These are phyloP conservation scores for Phymanthus crucifer DNA, from an alignment of 92 coral and sea anemone genomes.

Conservation along the genomic window DNA sequence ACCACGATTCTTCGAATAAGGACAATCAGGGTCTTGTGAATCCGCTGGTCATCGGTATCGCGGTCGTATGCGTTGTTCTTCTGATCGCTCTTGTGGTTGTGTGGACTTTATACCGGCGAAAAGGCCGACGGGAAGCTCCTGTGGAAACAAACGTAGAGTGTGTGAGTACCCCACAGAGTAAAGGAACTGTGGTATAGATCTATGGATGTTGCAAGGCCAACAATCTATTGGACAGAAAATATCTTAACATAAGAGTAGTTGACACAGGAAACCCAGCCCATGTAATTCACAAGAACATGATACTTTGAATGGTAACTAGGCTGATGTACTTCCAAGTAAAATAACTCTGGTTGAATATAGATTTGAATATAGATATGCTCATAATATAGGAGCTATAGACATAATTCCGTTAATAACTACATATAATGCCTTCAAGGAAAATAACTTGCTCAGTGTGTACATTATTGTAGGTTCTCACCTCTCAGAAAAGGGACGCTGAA, in stretches of 20 bases:
- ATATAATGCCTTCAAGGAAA: too few species aligned
- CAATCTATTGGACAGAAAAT: background rate
- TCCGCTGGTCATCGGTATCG: conserved; percentile 89
- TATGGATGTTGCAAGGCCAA: background rate
- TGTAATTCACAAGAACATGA: background rate
- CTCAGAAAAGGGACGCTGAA: background rate
- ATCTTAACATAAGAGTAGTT: background rate
- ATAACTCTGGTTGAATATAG: background rate
- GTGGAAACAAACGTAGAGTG: conserved; percentile 21
- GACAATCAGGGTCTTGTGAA: conserved; percentile 66
- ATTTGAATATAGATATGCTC: too few species aligned
- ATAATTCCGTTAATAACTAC: too few species aligned
- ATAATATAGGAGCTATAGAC: too few species aligned
- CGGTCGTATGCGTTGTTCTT: conserved; percentile 72
- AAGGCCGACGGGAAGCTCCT: conserved; percentile 49
- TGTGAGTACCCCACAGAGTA: conserved; percentile 16
- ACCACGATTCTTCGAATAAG: conserved; percentile 17
- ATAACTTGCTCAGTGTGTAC: too few species aligned
- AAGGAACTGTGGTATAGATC: conserved; percentile 12
- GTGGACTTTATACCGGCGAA: conserved; percentile 81
- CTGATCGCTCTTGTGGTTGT: conserved; percentile 72
- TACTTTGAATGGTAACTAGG: background rate
- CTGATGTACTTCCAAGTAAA: background rate
- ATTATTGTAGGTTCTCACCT: background rate
- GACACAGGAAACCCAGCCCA: background rate